Evolutionary conservation across 1,140 invertebrate species (phyloP).

Genomic region (Drosophila athabasca): DNA sequence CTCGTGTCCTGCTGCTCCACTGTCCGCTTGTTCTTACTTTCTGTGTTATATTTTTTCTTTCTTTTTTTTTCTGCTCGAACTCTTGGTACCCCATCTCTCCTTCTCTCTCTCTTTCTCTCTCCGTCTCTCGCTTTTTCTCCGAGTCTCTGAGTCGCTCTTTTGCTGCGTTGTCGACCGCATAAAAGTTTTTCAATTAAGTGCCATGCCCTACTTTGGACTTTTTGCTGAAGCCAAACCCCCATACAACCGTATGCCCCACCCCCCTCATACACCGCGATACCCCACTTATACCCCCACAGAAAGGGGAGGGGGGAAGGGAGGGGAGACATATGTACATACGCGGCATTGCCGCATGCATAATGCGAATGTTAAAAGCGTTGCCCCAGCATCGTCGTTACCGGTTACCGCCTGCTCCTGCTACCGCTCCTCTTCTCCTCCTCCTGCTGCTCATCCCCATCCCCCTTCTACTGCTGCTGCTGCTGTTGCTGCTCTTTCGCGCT

Average conservation of each 20-base stretch:
- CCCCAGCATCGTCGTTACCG: slow-evolving; percentile 19
- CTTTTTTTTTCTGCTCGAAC: neutral
- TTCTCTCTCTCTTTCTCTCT: neutral
- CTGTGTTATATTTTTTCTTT: slow-evolving; percentile 6
- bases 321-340: slow-evolving; percentile 23
- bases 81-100: neutral
- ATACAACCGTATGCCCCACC: neutral
- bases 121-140: neutral
- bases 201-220: slow-evolving; percentile 73
- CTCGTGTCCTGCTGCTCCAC: neutral
- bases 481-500: no score
- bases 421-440: neutral
- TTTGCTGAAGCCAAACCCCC: slow-evolving; percentile 39
- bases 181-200: slow-evolving; percentile 77
- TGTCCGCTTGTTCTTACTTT: slow-evolving; percentile 24
- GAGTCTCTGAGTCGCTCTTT: slow-evolving; percentile 20
- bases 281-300: neutral
- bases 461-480: no score
- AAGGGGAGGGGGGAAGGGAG: neutral
- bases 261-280: neutral
- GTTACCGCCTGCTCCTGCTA: neutral
- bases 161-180: slow-evolving; percentile 70
- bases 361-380: slow-evolving; percentile 59
- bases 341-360: slow-evolving; percentile 56
- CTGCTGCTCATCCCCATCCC: no score